Conservation (phyloP, 2,888 invertebrate genomes). For the Steinernema hermaphroditum region DNA sequence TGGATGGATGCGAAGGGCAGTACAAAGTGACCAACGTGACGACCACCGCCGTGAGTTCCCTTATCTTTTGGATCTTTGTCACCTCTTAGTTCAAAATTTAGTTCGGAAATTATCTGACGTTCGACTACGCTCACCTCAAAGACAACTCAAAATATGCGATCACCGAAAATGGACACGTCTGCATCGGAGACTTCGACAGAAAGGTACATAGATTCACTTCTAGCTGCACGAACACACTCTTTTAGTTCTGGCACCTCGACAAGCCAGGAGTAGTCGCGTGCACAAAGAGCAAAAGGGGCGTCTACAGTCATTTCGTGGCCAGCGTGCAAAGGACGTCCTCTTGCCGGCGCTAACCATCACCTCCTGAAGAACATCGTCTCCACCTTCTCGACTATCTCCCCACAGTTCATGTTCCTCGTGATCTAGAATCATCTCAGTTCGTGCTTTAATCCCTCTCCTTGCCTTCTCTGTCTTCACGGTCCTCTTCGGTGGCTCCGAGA, state of each 20-base stretch:
- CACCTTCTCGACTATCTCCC: constrained; percentile 31
- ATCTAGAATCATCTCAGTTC: constrained; percentile 26
- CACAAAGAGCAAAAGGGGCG: background rate
- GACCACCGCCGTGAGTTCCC: background rate
- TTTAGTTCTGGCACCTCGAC: too few species aligned
- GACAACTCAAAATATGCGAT: background rate
- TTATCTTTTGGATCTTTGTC: background rate
- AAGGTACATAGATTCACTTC: too few species aligned
- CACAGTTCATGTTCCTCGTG: constrained; percentile 33
- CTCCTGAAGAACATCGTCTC: background rate
- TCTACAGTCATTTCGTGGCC: background rate
- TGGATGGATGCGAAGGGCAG: background rate
- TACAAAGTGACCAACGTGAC: background rate
- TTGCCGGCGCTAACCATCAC: background rate
- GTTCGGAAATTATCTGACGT: background rate
- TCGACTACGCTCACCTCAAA: background rate
- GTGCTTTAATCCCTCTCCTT: too few species aligned
- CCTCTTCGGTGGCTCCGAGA: constrained; percentile 30
- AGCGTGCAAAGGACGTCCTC: background rate
- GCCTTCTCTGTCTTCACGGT: constrained; percentile 40
- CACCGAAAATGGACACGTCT: background rate
- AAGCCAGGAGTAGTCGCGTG: background rate
- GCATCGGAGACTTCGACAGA: background rate
- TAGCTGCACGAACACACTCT: too few species aligned
- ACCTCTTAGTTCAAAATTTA: background rate